Conservation (phyloP, 2,113 vertebrate genomes). For the Neogobius melanostomus region DNA sequence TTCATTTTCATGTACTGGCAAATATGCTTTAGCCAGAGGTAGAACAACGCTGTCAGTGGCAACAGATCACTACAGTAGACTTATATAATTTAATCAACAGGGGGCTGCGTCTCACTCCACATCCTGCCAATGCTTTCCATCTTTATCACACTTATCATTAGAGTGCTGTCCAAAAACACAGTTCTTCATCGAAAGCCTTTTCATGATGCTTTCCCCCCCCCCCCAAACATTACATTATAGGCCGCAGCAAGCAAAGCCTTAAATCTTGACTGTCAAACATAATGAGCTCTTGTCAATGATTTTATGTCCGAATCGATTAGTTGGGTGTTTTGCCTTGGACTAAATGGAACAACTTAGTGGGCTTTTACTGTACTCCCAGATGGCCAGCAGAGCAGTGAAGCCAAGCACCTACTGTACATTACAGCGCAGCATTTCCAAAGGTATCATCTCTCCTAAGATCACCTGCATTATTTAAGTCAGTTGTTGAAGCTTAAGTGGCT, state of each 20-base stretch:
- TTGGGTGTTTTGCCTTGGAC: slow-evolving; percentile 34
- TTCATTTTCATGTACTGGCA: no score
- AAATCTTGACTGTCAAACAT: slow-evolving; percentile 15
- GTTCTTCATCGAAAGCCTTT: background rate
- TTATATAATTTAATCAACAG: slow-evolving; percentile 35
- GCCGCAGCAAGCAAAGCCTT: background rate
- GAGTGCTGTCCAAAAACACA: background rate
- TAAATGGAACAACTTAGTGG: slow-evolving; percentile 55
- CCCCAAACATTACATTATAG: background rate
- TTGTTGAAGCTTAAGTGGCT: slow-evolving; percentile 48
- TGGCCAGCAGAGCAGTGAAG: slow-evolving; percentile 41
- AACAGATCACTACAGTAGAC: slow-evolving; percentile 13
- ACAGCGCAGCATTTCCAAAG: slow-evolving; percentile 29
- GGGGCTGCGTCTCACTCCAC: slow-evolving; percentile 1
- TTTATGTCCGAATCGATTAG: slow-evolving; percentile 27
- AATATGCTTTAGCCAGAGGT: no score
- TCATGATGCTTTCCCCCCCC: background rate
- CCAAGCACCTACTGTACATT: slow-evolving; percentile 36
- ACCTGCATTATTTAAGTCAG: slow-evolving; percentile 51
- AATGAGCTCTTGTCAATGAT: slow-evolving; percentile 8
- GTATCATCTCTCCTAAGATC: slow-evolving; percentile 62
- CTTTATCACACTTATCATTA: background rate
- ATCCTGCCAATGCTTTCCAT: background rate
- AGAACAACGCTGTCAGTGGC: no score
- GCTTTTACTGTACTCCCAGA: slow-evolving; percentile 58